Evolutionary conservation across 2,113 vertebrate species (phyloP).

Genomic region (Macrotus californicus): DNA sequence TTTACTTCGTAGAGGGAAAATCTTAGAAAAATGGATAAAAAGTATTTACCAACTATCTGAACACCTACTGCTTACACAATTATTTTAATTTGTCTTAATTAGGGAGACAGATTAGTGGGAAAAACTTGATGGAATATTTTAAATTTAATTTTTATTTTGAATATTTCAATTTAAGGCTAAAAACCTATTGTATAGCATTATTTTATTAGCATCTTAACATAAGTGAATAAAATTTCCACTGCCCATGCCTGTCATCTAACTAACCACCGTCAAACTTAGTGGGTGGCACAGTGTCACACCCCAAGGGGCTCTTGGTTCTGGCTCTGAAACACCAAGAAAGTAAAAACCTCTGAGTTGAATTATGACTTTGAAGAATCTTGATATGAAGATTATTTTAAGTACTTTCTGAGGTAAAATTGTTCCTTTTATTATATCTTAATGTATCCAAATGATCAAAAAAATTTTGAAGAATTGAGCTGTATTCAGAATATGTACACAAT

Average conservation of each 20-base stretch:
- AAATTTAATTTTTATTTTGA: conserved; percentile 25
- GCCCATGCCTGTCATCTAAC: background rate
- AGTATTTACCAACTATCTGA: background rate
- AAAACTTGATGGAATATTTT: background rate
- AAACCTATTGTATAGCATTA: background rate
- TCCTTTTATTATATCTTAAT: background rate
- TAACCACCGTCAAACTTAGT: background rate
- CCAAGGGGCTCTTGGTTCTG: background rate
- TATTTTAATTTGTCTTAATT: conserved; percentile 37
- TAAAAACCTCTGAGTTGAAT: background rate
- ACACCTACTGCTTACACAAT: background rate
- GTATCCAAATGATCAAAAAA: background rate
- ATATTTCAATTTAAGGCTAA: background rate
- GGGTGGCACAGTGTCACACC: background rate
- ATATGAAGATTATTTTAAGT: background rate
- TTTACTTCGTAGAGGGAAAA: conserved; percentile 33
- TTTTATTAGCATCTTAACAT: background rate
- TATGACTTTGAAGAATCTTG: background rate
- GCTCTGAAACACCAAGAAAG: background rate
- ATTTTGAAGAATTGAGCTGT: conserved; percentile 32
- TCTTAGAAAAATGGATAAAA: conserved; percentile 31
- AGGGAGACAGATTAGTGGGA: background rate
- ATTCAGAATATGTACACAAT: background rate
- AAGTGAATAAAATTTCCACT: background rate
- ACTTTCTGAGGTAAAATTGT: conserved; percentile 18